A percentile compares a stretch with the other conserved stretches of the same genome.
Conservation (phyloP, 2,797 vertebrate genomes). For the Furcifer pardalis region DNA sequence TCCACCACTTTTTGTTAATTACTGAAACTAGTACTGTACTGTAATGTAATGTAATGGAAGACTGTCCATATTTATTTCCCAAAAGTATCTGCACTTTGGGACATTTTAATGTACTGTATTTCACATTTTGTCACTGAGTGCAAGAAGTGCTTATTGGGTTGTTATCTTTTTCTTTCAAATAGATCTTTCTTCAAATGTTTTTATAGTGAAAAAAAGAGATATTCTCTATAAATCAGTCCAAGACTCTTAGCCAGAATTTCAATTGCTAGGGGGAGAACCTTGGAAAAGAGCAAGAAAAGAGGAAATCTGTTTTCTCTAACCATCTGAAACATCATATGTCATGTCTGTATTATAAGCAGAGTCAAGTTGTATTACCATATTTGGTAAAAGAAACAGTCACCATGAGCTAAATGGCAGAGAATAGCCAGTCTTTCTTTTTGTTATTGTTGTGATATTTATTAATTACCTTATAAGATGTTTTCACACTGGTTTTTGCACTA, state of each 20-base stretch:
- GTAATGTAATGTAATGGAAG: too few species aligned
- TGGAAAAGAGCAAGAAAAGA: conserved; percentile 57
- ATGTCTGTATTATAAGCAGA: conserved; percentile 74
- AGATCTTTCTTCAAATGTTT: conserved; percentile 51
- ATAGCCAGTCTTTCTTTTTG: conserved; percentile 59
- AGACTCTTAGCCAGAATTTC: conserved; percentile 23
- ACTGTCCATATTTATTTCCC: conserved; percentile 13
- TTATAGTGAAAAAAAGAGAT: conserved; percentile 52
- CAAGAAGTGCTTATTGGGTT: conserved; percentile 47
- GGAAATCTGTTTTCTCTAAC: conserved; percentile 67
- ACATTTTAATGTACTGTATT: conserved; percentile 55
- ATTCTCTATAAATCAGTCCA: conserved; percentile 67
- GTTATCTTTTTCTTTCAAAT: conserved; percentile 34
- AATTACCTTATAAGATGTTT: conserved; percentile 56
- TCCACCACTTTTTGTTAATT: conserved; percentile 35
- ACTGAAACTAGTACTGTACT: conserved; percentile 1
- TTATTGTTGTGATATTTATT: conserved; percentile 63
- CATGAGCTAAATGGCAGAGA: conserved; percentile 60
- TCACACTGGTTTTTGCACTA: conserved; percentile 59
- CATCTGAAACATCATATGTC: conserved; percentile 65
- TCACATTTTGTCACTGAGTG: conserved; percentile 48
- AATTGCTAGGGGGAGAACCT: conserved; percentile 45
- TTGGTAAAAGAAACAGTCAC: conserved; percentile 74
- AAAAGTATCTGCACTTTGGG: neutral
- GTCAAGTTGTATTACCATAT: conserved; percentile 79